Evolutionary conservation across 2,113 vertebrate species (phyloP).

Genomic region (Laticauda laticaudata): DNA sequence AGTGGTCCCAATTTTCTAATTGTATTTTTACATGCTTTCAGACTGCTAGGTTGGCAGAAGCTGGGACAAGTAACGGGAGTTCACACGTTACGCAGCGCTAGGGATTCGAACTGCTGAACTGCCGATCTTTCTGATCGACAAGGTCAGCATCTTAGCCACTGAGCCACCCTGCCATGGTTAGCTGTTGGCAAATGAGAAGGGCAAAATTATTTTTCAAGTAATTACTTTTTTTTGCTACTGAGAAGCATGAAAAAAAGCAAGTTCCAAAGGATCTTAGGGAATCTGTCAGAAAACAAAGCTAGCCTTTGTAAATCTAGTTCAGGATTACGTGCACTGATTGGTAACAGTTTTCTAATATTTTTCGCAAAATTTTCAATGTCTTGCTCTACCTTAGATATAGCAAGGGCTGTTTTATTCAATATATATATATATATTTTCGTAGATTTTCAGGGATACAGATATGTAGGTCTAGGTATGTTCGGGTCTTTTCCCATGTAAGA

Average conservation of each 20-base stretch:
- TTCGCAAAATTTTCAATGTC: neutral
- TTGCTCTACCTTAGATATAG: neutral
- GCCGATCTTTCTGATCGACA: too few relatives aligned
- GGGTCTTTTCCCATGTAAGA: too few relatives aligned
- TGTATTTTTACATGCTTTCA: too few relatives aligned
- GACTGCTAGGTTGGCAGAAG: too few relatives aligned
- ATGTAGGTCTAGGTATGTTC: too few relatives aligned
- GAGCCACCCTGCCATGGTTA: neutral
- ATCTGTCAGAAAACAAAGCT: neutral
- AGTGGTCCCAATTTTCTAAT: too few relatives aligned
- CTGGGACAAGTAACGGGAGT: too few relatives aligned
- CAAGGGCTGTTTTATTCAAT: neutral
- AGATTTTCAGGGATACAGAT: too few relatives aligned
- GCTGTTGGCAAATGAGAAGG: neutral
- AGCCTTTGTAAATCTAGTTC: neutral
- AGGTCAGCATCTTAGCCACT: too few relatives aligned
- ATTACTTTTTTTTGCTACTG: neutral
- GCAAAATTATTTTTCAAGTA: neutral
- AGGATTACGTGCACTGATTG: neutral
- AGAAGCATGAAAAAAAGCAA: neutral
- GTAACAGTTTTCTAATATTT: neutral
- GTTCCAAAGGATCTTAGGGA: neutral
- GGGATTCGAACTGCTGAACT: too few relatives aligned
- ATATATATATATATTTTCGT: too few relatives aligned
- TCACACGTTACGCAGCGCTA: too few relatives aligned